phyloP scores from a whole-genome alignment of 2,888 invertebrate species.

The Phaedon cochleariae region DNA sequence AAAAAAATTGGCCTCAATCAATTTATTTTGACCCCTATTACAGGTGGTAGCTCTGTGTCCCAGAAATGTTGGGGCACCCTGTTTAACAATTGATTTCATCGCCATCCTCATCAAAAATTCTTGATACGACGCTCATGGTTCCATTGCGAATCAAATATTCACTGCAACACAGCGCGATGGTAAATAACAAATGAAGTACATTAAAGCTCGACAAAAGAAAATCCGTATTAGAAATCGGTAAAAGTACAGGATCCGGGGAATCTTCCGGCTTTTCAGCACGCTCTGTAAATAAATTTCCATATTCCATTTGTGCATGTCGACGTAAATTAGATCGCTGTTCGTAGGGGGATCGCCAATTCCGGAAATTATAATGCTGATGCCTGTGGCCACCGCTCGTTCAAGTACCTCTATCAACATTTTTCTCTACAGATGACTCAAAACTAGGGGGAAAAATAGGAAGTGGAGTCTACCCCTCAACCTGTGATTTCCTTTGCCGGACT shows the following conservation, averaged over 20 bases:
- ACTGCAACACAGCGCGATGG: background rate
- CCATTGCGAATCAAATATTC: background rate
- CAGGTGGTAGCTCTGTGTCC: too few species aligned
- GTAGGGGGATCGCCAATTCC: slow-evolving; percentile 24
- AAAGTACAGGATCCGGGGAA: slow-evolving; percentile 10
- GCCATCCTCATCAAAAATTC: background rate
- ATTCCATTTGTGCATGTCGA: slow-evolving; percentile 47
- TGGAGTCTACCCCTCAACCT: too few species aligned
- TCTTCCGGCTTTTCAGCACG: slow-evolving; percentile 17
- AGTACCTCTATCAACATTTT: too few species aligned
- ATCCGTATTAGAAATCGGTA: slow-evolving; percentile 17
- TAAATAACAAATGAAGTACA: background rate
- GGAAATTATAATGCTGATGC: background rate
- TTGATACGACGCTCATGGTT: too few species aligned
- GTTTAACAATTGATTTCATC: too few species aligned
- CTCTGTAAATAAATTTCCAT: slow-evolving; percentile 46
- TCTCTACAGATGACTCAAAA: too few species aligned
- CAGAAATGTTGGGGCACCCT: too few species aligned
- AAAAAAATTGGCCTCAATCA: too few species aligned
- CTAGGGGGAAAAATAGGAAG: too few species aligned
- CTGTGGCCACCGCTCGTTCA: too few species aligned
- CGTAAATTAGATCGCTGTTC: slow-evolving; percentile 43
- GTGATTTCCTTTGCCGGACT: too few species aligned
- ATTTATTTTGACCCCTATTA: too few species aligned
- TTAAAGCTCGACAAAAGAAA: background rate